Evolutionary conservation across 1,140 invertebrate genomes (phyloP), one percentile per base, ranked within the genome.

Genomic region (Leptinotarsa undecemlineata): DNA sequence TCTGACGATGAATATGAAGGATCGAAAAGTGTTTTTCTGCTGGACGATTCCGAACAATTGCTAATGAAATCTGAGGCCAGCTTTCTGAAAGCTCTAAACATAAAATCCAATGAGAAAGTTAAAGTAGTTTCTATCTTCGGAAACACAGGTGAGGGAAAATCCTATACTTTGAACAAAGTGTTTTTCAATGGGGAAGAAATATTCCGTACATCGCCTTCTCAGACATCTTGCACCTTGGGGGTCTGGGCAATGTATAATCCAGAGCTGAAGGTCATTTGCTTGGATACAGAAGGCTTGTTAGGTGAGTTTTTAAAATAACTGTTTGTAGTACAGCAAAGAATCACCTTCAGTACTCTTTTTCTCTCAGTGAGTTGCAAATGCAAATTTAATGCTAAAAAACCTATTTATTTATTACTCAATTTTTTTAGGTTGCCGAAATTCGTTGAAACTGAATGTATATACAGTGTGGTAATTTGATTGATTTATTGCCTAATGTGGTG

Each of bases 41-140:
- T 82, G 17, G 79, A 82, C 60, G 81, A 80, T 42, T 72, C 57
- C 23, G 81, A 82, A 76, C 63, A 74, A 11, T 70, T 82, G 15
- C 72, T 72, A 60, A 77, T 81, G 19, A 72, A 74, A 61, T 76
- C 78, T 4, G 81, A 81, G 73, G 64, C 69, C 68, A 57, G 66
- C 19, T 82, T 82, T 73, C 42, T 80, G 2, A 76, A 71, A 57
- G 47, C 69, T 47, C 61, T 82, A 26, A 75, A 78, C n/a, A 77
- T 82, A 17, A 72, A 78, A 71, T 72, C 72, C 6, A 76, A 64
- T 19, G 76, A 76, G 67, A 79, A 77, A 66, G 89, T 95, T 2
- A 96, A 95, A 87, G 94, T 96, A 20, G 90, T 96, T 2, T 94
- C 94, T 3, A 94, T 96, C 81, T 94, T 96, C 88, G 95, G 95